Evolutionary conservation across 92 coral and sea anemone species (phyloP), one percentile per base, ranked within the genome.

Genomic region (Actinernus sp.): DNA sequence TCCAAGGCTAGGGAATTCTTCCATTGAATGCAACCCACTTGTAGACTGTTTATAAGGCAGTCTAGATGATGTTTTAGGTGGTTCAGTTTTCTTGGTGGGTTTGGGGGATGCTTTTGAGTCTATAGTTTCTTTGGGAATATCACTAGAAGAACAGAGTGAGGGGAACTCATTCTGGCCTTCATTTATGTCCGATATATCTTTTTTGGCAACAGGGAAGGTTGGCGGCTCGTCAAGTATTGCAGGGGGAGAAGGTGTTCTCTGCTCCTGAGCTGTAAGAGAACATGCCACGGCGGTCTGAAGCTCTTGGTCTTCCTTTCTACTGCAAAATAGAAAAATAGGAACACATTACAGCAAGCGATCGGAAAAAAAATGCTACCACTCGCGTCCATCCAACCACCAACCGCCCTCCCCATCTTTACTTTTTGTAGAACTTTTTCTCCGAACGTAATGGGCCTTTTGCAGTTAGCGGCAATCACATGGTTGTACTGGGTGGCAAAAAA

Each of bases 1-100:
- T 9, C 49, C 31, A 14, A 78, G 45, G 53, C 58, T 7, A 4
- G 91, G 91, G 36, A 85, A 85, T n/a, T 78, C 91, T 16, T 78
- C 74, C 9, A 1, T 32, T 12, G 70, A 53, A 10, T 63, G 46
- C 23, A 52, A 26, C 12, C 26, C 41, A 17, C 46, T 1, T 12
- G 58, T 37, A 21, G 50, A 10, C 20, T 34, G 24, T 24, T 55
- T 34, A 3, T 30, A 19, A 3, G 8, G 13, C 2, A 3, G 10
- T 34, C 24, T 44, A 6, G 50, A n/a, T 2, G 71, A 26, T 26
- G 40, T 46, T 8, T 25, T 53, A 25, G 58, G 41, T 31, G 23
- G 44, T 6, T 49, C 64, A 2, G 14, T 23, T 5, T 45, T 8
- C 26, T 34, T 36, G 2, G 5, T 0, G 13, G 9, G 9, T 20